Evolutionary conservation across 2,888 invertebrate species (phyloP).

Genomic region (Hypomecis punctinalis): DNA sequence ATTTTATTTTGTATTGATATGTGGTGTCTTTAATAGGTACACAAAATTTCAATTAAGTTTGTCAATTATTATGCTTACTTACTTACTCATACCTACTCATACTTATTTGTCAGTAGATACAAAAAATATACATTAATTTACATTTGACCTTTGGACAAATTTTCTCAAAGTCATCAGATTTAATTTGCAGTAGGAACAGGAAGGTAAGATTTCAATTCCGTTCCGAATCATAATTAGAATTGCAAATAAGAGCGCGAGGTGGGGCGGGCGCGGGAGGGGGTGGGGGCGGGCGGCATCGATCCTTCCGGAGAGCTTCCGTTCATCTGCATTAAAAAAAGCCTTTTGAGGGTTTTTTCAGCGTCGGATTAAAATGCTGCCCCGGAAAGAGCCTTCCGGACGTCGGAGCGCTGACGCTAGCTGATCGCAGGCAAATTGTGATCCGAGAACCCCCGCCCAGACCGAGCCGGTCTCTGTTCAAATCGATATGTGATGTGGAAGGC

Average conservation of each 20-base stretch:
- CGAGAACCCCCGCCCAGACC: background rate
- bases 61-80: no score
- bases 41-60: no score
- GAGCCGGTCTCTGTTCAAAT: no score
- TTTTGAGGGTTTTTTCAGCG: conserved; percentile 55
- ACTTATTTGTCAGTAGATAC: no score
- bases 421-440: conserved; percentile 32
- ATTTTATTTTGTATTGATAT: no score
- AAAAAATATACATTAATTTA: no score
- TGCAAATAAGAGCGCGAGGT: conserved; percentile 46
- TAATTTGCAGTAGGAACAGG: conserved; percentile 18
- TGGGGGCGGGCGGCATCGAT: conserved; percentile 55
- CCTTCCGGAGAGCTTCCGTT: conserved; percentile 70
- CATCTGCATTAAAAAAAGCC: conserved; percentile 52
- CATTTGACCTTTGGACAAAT: no score
- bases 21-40: no score
- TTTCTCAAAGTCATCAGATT: conserved; percentile 6
- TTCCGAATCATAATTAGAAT: conserved; percentile 43
- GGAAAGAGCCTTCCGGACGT: conserved; percentile 64
- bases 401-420: conserved; percentile 46
- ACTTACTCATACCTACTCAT: no score
- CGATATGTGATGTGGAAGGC: no score
- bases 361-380: conserved; percentile 62
- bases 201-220: background rate
- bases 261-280: conserved; percentile 47